Base-by-base conservation (phyloP, 2,113 vertebrate species). In the human region DNA sequence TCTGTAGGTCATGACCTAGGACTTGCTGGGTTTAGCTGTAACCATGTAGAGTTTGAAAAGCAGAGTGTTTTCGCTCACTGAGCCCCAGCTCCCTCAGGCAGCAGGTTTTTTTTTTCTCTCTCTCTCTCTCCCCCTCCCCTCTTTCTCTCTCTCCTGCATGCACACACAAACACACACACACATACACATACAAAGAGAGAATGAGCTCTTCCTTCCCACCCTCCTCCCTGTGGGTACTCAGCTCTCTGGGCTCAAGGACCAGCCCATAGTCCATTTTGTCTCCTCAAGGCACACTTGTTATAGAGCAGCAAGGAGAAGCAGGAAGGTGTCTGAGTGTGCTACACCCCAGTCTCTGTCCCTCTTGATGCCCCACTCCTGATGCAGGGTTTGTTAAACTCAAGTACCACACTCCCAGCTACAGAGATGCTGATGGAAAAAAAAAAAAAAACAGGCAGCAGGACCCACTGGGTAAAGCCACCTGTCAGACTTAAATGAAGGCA, bases 271-370 rank as follows among this genome's bases (percentile, higher is more conserved):
- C 40, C 64, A 40, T 14, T 8, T 14, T 23, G 25, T 35, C 25
- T 57, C n/a, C 38, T 59, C 35, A 83, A 68, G 50, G 10, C 61
- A 61, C 7, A 20, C 1, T 30, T 43, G 4, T 35, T 11, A 30
- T 0, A 6, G 30, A n/a, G 38, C 48, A 11, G 59, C 32, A 12
- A 2, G 1, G 17, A 78, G 59, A n/a, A n/a, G 35, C 1, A 2
- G 0, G 2, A 84, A 20, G 38, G 3, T 23, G 13, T 17, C 35
- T 64, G 6, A 52, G 45, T 32, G 18, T 3, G 3, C 32, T 66
- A 30, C 0, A 12, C 5, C 23, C 22, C 10, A 59, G 32, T 2
- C 68, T 73, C 66, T 3, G 20, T 50, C 30, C 13, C 59, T 76
- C 43, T 52, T 32, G 22, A 30, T 79, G 16, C 43, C 43, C 25